Evolutionary conservation across 2,888 invertebrate species (phyloP), one percentile per base, ranked within the genome.

Genomic region (Agrotis clavis): DNA sequence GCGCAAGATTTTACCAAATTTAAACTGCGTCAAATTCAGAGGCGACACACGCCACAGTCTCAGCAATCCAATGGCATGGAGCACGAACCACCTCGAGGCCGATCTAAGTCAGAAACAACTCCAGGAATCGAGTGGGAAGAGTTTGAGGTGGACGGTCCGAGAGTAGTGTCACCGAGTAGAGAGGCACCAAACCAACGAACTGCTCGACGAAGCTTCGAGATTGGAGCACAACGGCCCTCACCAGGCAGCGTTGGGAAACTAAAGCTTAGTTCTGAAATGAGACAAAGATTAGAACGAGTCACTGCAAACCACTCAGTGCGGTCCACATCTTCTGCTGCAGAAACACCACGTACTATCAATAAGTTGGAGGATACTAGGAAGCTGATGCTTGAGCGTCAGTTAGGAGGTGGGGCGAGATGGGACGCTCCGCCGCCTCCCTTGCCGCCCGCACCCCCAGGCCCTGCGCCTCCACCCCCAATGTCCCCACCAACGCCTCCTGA

Each of bases 201-300:
- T 0, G 94, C 95, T 1, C 94, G 97, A 71, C 95, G 97, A 73
- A 98, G 98, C 78, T 98, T 98, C 86, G 98, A 98, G 90, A 97
- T 98, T 30, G 98, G 98, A 0, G 98, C 98, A 0, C 97, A 98
- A 72, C 96, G 98, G 54, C 98, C 98, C 0, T 97, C 98, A 0
- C 98, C 98, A 0, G 98, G 98, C 3, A 98, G 98, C 89, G 98
- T 99, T 6, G 99, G 99, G 0, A 99, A 99, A 91, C 93, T 99
- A 1, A 98, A 99, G 87, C 97, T 99, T 13, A 99, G 98, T 89
- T 98, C 98, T 0, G 99, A 99, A 94, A 99, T 99, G 99, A 97
- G 98, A 18, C 98, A 98, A 88, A 97, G 99, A 79, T 92, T 99
- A 74, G 99, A 99, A 91, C 97, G 98, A 90, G 98, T 99, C 0